These are phyloP conservation scores for Trichosurus vulpecula DNA, from an alignment of 2,797 vertebrate species.

Conservation along the genomic window DNA sequence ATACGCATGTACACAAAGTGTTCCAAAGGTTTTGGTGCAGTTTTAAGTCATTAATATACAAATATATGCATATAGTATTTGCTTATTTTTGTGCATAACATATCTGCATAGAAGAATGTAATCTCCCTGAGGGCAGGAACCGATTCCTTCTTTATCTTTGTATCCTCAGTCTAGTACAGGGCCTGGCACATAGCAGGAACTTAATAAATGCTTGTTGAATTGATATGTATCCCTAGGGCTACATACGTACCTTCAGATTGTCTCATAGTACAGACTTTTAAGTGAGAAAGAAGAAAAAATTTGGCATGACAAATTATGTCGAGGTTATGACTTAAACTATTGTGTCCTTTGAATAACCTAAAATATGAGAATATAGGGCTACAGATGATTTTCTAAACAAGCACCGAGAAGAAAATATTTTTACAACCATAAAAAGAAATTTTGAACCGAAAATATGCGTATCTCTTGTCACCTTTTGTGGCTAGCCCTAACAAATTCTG, in stretches of 20 bases:
- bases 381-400: neutral
- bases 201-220: neutral
- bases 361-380: neutral
- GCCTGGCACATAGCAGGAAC: neutral
- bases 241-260: neutral
- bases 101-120: neutral
- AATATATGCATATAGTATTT: neutral
- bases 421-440: neutral
- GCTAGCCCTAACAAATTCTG: neutral
- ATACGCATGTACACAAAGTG: neutral
- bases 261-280: neutral
- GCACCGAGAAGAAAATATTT: constrained; percentile 11
- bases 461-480: neutral
- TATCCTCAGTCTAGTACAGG: neutral
- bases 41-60: neutral
- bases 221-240: neutral
- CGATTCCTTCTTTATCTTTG: neutral
- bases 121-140: neutral
- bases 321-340: constrained; percentile 30
- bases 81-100: neutral
- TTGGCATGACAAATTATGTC: neutral
- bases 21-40: neutral
- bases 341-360: constrained; percentile 37
- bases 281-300: neutral
- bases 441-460: neutral